phyloP scores from a whole-genome alignment of 2,888 invertebrate genomes.

The Anticlea derivata region DNA sequence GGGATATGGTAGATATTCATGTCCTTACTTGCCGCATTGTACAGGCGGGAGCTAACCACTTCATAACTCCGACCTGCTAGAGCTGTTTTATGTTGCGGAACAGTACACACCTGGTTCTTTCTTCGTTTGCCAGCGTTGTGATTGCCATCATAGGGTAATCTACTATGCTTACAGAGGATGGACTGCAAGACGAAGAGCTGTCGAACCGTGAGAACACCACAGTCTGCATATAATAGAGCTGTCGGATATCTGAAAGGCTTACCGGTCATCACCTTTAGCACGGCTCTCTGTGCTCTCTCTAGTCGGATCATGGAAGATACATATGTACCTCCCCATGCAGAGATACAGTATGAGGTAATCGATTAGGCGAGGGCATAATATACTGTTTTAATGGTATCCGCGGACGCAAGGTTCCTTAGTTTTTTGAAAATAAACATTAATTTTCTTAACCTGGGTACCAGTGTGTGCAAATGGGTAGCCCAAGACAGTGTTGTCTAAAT shows the following conservation, averaged over 20 bases:
- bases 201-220: neutral
- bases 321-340: neutral
- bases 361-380: neutral
- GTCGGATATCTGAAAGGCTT: neutral
- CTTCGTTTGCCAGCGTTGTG: neutral
- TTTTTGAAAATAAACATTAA: neutral
- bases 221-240: neutral
- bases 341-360: neutral
- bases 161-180: neutral
- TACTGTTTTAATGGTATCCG: neutral
- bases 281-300: too few species aligned
- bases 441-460: neutral
- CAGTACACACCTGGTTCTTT: neutral
- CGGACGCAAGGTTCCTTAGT: neutral
- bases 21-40: too few species aligned
- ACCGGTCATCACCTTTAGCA: neutral
- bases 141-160: neutral
- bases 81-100: neutral
- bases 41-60: too few species aligned
- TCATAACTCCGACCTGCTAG: too few species aligned
- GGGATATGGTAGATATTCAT: too few species aligned
- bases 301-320: neutral
- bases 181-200: neutral
- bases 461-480: neutral
- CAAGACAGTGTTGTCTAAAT: neutral